These are phyloP conservation scores for Porites evermanni DNA, from an alignment of 92 coral and sea anemone species.

Conservation along the genomic window DNA sequence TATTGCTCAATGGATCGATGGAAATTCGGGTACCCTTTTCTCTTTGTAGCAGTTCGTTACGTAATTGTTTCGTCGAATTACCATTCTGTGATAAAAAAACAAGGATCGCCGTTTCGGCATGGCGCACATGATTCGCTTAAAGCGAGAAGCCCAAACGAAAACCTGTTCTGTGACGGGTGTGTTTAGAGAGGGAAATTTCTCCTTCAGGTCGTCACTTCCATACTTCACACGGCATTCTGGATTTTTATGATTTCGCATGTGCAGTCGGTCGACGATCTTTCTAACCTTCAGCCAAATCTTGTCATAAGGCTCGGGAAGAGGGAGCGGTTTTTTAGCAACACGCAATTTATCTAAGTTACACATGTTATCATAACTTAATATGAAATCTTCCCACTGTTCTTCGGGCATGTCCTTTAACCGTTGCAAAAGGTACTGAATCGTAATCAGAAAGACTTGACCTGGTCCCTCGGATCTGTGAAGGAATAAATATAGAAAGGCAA, in stretches of 20 bases:
- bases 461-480: constrained; percentile 50
- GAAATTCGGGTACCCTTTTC: constrained; percentile 6
- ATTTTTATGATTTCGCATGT: constrained; percentile 56
- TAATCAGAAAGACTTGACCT: constrained; percentile 59
- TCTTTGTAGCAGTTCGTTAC: neutral
- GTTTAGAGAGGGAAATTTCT: constrained; percentile 36
- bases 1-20: neutral
- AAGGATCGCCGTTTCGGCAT: constrained; percentile 65
- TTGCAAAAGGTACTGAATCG: constrained; percentile 39
- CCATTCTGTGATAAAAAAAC: too few relatives aligned
- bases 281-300: constrained; percentile 50
- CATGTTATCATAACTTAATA: constrained; percentile 66
- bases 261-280: constrained; percentile 57
- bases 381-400: constrained; percentile 49
- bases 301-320: constrained; percentile 59
- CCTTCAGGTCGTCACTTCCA: constrained; percentile 44
- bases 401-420: constrained; percentile 54
- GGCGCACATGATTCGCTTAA: constrained; percentile 55
- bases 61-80: too few relatives aligned
- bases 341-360: constrained; percentile 55
- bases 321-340: constrained; percentile 43
- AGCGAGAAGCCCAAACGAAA: constrained; percentile 60
- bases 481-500: too few relatives aligned
- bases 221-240: constrained; percentile 31
- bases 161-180: constrained; percentile 68